Percentiles rank a stretch among this genome's conserved stretches.
Conservation (phyloP, 2,113 vertebrate species). For the Anoura caudifer region DNA sequence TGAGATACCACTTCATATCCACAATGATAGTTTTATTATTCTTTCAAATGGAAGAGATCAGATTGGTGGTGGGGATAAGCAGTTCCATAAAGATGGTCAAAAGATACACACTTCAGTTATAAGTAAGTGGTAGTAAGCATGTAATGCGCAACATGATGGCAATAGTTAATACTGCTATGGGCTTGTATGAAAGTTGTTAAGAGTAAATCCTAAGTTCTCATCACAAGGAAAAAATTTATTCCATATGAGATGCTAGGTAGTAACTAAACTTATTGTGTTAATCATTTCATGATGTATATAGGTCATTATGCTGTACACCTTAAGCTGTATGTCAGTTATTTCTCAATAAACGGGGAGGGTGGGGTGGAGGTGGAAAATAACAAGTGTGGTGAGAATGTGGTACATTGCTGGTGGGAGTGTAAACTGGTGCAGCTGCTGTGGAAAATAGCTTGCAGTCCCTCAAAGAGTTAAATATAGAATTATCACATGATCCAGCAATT, state of each 20-base stretch:
- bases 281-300: background rate
- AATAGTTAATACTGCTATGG: background rate
- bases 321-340: background rate
- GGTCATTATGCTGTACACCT: background rate
- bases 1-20: background rate
- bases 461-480: background rate
- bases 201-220: background rate
- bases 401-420: background rate
- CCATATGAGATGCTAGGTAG: background rate
- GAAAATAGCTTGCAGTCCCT: background rate
- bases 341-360: background rate
- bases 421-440: background rate
- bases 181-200: background rate
- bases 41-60: background rate
- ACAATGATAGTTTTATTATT: background rate
- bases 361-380: background rate
- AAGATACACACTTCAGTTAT: background rate
- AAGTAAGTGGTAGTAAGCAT: background rate
- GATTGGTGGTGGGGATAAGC: background rate
- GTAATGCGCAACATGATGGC: background rate
- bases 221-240: background rate
- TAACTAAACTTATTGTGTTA: background rate
- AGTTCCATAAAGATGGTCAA: background rate
- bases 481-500: background rate
- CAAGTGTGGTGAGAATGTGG: background rate